A percentile compares a stretch with the other conserved stretches of the same genome.
phyloP scores from a whole-genome alignment of 2,113 vertebrate species.

The Plecotus auritus region DNA sequence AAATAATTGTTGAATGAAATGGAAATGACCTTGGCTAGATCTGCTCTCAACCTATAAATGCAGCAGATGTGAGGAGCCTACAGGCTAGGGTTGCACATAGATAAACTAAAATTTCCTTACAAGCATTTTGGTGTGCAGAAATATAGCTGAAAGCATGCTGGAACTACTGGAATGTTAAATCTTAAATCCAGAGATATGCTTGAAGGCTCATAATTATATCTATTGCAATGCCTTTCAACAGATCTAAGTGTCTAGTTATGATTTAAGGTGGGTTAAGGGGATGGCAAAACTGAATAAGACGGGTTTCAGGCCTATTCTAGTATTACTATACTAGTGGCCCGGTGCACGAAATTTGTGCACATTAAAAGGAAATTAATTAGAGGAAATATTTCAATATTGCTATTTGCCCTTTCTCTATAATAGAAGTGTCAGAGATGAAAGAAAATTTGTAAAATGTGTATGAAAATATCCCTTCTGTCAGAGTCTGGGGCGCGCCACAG shows the following conservation, averaged over 20 bases:
- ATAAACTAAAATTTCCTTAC: not conserved
- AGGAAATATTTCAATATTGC: too few relatives aligned
- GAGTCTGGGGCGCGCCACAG: too few relatives aligned
- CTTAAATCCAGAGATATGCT: conserved; percentile 26
- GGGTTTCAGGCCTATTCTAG: not conserved
- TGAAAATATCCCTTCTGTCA: too few relatives aligned
- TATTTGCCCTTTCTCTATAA: too few relatives aligned
- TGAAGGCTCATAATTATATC: not conserved
- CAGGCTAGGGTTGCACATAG: not conserved
- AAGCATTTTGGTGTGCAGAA: not conserved
- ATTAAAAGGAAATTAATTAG: too few relatives aligned
- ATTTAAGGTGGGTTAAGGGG: not conserved
- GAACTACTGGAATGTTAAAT: not conserved
- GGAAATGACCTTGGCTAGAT: not conserved
- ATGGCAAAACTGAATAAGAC: not conserved
- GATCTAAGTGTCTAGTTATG: not conserved
- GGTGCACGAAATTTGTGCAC: too few relatives aligned
- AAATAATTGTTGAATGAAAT: not conserved
- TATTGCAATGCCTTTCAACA: not conserved
- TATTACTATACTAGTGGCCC: not conserved
- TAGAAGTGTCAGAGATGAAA: too few relatives aligned
- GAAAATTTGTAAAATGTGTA: too few relatives aligned
- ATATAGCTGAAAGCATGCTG: conserved; percentile 8
- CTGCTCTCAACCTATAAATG: not conserved
- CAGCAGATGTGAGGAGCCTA: not conserved